Evolutionary conservation across 2,797 vertebrate genomes (phyloP), one percentile per base, ranked within the genome.

Genomic region (Micromesistius poutassou): DNA sequence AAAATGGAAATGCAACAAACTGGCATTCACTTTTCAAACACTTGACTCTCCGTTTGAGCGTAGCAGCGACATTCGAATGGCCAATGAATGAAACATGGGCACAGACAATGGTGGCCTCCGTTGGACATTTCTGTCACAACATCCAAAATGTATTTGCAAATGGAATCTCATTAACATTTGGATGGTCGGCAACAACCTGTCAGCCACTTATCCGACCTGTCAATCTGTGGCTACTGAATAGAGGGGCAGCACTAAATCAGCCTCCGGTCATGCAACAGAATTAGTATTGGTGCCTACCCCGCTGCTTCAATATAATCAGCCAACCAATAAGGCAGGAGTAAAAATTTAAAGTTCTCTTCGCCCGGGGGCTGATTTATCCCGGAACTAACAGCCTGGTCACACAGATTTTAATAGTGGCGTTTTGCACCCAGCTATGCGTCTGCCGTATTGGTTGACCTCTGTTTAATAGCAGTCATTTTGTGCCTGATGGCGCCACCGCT

Each of bases 391-490:
- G 25, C 28, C 66, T 30, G 66, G 66, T 70, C 66, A 70, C 66
- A 25, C 66, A 13, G n/a, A 78, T 55, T 78, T 75, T 38, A 77
- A 73, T 71, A 46, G 30, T 30, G 70, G 30, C 74, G 79, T 87
- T 89, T 82, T 84, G 75, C 46, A 75, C 74, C 38, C 35, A 75
- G 79, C 72, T 31, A 30, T 73, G 72, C 76, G 68, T 36, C 80
- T 73, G 72, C 7, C 12, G 25, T 74, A 79, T 79, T 31, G 74
- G 81, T 80, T 88, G 76, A 87, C 83, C 88, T 89, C 79, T 30
- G 84, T 79, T 87, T 86, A 84, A 80, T 71, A 85, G 76, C 38
- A 79, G 40, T 72, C 80, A 84, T 78, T 85, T 80, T 83, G 74
- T 76, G 78, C 78, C 78, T 71, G 76, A 84, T 82, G 72, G 62